These are phyloP conservation scores for Diphyllodes magnificus DNA, from an alignment of 2,113 vertebrate genomes.

Conservation along the genomic window DNA sequence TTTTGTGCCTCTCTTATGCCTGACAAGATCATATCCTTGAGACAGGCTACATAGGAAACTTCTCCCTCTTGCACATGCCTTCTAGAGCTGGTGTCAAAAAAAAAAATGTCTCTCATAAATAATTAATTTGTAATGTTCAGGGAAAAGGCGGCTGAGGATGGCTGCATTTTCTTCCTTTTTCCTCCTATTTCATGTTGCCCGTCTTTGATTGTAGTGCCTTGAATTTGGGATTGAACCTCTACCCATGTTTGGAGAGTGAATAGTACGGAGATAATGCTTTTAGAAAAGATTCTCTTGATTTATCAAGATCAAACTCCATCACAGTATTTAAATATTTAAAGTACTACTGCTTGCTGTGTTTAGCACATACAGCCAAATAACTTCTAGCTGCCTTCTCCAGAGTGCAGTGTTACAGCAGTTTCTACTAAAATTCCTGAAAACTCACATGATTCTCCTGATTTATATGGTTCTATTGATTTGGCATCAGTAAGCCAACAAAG, in stretches of 20 bases:
- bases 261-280: background rate
- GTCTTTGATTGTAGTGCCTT: background rate
- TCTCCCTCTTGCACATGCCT: background rate
- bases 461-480: background rate
- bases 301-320: background rate
- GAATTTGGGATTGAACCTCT: background rate
- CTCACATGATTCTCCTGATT: background rate
- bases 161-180: background rate
- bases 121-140: background rate
- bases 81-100: background rate
- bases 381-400: background rate
- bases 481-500: background rate
- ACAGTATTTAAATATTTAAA: background rate
- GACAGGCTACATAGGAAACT: background rate
- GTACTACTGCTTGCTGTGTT: background rate
- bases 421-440: background rate
- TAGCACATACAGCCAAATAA: background rate
- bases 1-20: background rate
- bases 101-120: background rate
- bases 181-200: background rate
- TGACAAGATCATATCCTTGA: background rate
- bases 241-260: background rate
- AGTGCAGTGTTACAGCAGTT: background rate
- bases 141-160: background rate
- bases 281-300: background rate